Evolutionary conservation across 1,140 invertebrate species (phyloP), one percentile per base, ranked within the genome.

Genomic region (Hesperophylax magnus): DNA sequence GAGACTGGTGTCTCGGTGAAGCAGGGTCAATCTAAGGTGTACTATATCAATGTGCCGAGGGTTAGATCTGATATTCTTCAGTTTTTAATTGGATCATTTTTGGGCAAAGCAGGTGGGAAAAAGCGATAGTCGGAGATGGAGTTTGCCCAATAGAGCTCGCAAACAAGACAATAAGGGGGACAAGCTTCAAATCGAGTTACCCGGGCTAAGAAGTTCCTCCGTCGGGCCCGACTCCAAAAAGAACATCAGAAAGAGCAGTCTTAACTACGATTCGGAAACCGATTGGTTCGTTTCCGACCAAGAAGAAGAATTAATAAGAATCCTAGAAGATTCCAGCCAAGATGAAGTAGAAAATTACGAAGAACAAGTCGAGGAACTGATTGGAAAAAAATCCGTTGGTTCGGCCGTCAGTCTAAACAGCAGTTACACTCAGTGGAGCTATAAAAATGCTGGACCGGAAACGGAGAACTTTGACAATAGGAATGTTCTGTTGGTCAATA

Each of bases 261-360:
- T 77, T 2, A 82, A 84, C 0, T 88, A 86, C 76, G 93, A 93
- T 86, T 94, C 93, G 34, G 93, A 95, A 86, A 93, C 92, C 24
- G 94, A 95, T 87, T 93, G 94, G 91, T 93, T 94, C 88, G 92
- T 94, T 84, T 95, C 94, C 47, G 94, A 95, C 88, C 94, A 95
- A 89, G 95, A 96, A 87, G 95, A 96, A 84, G 94, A 96, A 88
- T 90, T 96, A 72, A 92, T 95, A 85, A 93, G 93, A 85, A 87
- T 90, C 20, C 78, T 90, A 52, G 89, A 90, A 84, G 90, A 90
- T 84, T 90, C 89, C 20, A 90, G 89, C 76, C 89, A 90, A 77
- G 89, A 90, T 31, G 89, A 90, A 65, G 31, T 82, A 1, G 83
- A 84, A 14, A 81, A 80, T 80, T 81, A 81, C 52, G 80, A 84